Percentiles rank a stretch among this genome's conserved stretches.
phyloP scores from a whole-genome alignment of 2,113 vertebrate species.

The Dipodomys merriami region DNA sequence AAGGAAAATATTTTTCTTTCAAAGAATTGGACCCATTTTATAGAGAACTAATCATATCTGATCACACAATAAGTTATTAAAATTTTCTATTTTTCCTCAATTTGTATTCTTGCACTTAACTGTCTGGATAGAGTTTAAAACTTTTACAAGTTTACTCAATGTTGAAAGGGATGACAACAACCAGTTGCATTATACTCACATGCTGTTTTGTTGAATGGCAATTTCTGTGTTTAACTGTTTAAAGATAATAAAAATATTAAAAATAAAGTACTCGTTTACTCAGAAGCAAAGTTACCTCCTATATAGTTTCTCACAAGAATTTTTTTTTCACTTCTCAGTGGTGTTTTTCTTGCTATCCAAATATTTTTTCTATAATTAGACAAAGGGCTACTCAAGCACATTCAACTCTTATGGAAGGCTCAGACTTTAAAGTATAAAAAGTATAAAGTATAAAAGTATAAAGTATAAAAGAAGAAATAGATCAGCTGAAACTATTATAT shows the following conservation, averaged over 20 bases:
- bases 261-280: slow-evolving; percentile 67
- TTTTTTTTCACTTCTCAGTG: slow-evolving; percentile 62
- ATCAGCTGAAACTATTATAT: slow-evolving; percentile 79
- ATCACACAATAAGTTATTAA: slow-evolving; percentile 87
- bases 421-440: slow-evolving; percentile 69
- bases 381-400: not conserved
- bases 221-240: too few species aligned
- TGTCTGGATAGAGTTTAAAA: slow-evolving; percentile 78
- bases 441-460: too few species aligned
- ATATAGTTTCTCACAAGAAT: slow-evolving; percentile 37
- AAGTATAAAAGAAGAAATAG: slow-evolving; percentile 63
- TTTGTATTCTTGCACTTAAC: slow-evolving; percentile 82
- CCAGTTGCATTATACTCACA: too few species aligned
- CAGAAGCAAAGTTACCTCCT: slow-evolving; percentile 52
- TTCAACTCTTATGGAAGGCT: not conserved
- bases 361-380: slow-evolving; percentile 64
- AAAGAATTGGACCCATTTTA: slow-evolving; percentile 85
- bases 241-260: too few species aligned
- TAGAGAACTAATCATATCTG: slow-evolving; percentile 87
- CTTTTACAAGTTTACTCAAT: not conserved
- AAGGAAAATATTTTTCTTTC: slow-evolving; percentile 87
- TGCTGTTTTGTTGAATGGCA: too few species aligned
- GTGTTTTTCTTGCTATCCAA: slow-evolving; percentile 45
- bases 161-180: too few species aligned
- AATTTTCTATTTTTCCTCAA: slow-evolving; percentile 83